Base-by-base conservation (phyloP, 2,888 invertebrate genomes). In the Himalopsyche tibetana region DNA sequence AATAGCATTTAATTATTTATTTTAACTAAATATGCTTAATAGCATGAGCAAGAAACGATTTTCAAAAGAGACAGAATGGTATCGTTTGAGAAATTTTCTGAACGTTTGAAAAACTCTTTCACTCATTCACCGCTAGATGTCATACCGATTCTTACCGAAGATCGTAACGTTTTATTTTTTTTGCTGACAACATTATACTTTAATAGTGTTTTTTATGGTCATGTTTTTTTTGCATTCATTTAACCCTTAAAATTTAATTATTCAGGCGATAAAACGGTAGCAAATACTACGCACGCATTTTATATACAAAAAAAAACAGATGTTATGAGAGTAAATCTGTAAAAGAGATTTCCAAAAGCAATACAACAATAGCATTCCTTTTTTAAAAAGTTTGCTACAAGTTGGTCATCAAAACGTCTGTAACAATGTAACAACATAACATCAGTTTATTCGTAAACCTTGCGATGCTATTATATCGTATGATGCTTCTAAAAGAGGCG, bases 241-340 rank as follows among this genome's bases (percentile, higher is more conserved):
- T 56, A 56, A n/a, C n/a, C n/a, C 8, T 56, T 17, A n/a, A 28
- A 63, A 63, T 63, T 63, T 63, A 63, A 63, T 63, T 63, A 63
- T 28, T 63, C n/a, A 28, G 11, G 8, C 63, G 11, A n/a, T 63
- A 19, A 63, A 63, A 63, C 56, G n/a, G n/a, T 56, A 56, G 4
- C 19, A 63, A 19, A 28, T 63, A 19, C 63, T 17, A 63, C 63
- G 63, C 63, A 63, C 63, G 19, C 28, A 63, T 28, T 19, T 63
- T 63, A 28, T 63, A n/a, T n/a, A n/a, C n/a, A n/a, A 63, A 51
- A 51, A 51, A 51, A 51, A 51, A n/a, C 63, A 63, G 63, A 63
- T 63, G 56, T 63, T 63, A 11, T 19, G 56, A 63, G 8, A 5
- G 19, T 63, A 63, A 63, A 19, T 8, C 15, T 63, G 17, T 19